These are phyloP conservation scores for Ambastaia sidthimunki DNA, from an alignment of 2,797 vertebrate genomes.

Conservation along the genomic window DNA sequence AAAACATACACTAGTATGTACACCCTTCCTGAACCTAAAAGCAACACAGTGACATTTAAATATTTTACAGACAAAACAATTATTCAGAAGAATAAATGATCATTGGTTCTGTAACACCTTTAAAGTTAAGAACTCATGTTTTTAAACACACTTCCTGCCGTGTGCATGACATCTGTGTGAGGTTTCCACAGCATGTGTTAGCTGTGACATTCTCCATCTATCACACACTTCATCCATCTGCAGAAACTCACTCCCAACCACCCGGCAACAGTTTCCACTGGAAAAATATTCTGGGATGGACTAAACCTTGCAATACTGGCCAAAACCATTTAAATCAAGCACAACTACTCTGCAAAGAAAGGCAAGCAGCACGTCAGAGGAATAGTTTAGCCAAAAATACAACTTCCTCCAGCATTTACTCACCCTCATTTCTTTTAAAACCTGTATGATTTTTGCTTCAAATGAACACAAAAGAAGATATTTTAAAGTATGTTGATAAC, in stretches of 20 bases:
- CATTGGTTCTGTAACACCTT: not conserved
- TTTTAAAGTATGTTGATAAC: no score
- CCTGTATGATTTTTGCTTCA: no score
- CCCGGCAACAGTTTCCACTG: not conserved
- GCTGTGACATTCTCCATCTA: not conserved
- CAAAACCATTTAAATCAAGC: not conserved
- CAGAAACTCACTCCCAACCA: not conserved
- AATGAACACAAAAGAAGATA: no score
- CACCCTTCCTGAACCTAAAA: not conserved
- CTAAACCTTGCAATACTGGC: not conserved
- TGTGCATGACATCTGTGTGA: conserved; percentile 9
- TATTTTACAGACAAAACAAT: no score
- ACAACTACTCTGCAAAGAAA: not conserved
- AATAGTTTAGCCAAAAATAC: no score
- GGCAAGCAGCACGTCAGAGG: not conserved
- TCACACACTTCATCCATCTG: not conserved
- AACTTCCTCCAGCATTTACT: no score
- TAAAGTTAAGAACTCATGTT: not conserved
- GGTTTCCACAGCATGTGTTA: conserved; percentile 37
- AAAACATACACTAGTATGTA: not conserved
- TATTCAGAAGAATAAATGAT: conserved; percentile 5
- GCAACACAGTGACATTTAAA: not conserved
- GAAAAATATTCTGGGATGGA: not conserved
- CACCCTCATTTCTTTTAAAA: no score
- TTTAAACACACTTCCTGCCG: conserved; percentile 25